Base-by-base conservation (phyloP, 2,113 vertebrate species). In the Zosterops japonicus region DNA sequence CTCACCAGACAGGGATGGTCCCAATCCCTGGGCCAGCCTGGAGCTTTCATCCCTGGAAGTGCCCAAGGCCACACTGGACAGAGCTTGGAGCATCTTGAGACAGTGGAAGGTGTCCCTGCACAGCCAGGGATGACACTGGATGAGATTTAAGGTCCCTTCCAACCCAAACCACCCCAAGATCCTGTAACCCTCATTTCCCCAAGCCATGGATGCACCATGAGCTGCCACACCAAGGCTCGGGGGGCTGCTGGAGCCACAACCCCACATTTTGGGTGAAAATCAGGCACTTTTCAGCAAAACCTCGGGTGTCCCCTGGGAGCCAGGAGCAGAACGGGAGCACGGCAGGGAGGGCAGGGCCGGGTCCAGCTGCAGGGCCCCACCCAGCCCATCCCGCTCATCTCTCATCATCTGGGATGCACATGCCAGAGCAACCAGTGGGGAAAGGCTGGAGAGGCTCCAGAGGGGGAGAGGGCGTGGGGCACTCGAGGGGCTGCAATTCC, bases 291-390 rank as follows among this genome's bases (percentile, higher is more conserved):
- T 29, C 2, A 1, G 42, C 22, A 29, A 57, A 16, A 3, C 21
- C 55, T 14, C 12, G 44, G 3, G 19, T 42, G 7, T 74, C 9
- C 11, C 19, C 12, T 0, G 2, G 23, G 21, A 36, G 11, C 1
- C 0, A 65, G 57, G 63, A 68, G 41, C 63, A 27, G 29, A 42
- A 20, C 0, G 2, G 77, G 39, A 63, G 29, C 6, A 0, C 0
- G 0, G 3, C 49, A 68, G 67, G 71, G 22, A 0, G 0, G 0
- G 3, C 49, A 71, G 67, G 71, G 22, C 64, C 10, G 0, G 68
- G 4, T 23, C 53, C 1, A 12, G 55, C 59, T 64, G 71, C 83
- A 6, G 4, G n/a, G 27, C 71, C 90, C 56, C 10, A 1, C 77
- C 60, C 75, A 31, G 69, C 49, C 7, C 25, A 28, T 33, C 55